These are phyloP conservation scores for Drosophila austrosaltans DNA, from an alignment of 2,888 invertebrate genomes.

Conservation along the genomic window DNA sequence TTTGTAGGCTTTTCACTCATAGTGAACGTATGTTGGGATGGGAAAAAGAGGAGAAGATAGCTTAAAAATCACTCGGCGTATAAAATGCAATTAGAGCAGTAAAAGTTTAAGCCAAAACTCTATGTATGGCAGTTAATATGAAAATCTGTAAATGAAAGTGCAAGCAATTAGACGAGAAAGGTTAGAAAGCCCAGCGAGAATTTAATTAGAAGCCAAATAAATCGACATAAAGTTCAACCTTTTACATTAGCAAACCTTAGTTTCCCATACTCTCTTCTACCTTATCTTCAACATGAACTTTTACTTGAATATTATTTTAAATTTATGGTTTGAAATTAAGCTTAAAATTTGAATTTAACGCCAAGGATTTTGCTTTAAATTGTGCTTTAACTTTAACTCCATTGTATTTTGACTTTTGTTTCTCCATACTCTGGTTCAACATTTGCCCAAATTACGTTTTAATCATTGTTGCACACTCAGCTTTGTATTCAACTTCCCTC, in stretches of 20 bases:
- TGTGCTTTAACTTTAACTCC: no score
- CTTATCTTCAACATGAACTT: no score
- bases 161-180: not conserved
- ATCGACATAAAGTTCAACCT: not conserved
- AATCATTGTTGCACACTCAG: not conserved
- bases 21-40: slow-evolving; percentile 5
- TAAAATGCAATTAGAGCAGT: slow-evolving; percentile 38
- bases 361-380: no score
- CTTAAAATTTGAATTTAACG: no score
- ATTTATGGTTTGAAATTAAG: no score
- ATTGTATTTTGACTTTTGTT: not conserved
- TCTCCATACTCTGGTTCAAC: not conserved
- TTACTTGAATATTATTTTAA: no score
- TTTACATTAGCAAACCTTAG: no score
- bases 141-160: not conserved
- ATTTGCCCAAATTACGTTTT: not conserved
- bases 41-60: not conserved
- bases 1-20: slow-evolving; percentile 2
- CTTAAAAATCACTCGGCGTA: slow-evolving; percentile 23
- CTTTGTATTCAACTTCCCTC: not conserved
- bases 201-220: not conserved
- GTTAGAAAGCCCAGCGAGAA: not conserved
- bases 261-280: no score
- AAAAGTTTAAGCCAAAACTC: slow-evolving; percentile 14
- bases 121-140: not conserved